These are phyloP conservation scores for Bombylius major DNA, from an alignment of 2,888 invertebrate species.

Conservation along the genomic window DNA sequence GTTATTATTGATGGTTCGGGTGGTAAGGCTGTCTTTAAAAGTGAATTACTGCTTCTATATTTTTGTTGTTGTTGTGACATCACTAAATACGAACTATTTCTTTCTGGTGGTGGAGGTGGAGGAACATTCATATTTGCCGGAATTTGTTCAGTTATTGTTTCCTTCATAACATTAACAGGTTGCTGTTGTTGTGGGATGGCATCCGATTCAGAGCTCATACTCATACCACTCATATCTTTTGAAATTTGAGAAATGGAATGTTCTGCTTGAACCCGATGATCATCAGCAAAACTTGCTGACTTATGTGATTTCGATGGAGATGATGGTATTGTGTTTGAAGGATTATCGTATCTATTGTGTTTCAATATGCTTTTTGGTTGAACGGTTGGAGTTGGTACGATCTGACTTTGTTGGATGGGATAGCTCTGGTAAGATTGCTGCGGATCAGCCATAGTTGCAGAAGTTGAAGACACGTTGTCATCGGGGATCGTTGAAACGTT, in stretches of 20 bases:
- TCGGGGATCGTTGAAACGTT: slow-evolving; percentile 23
- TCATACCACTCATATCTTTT: slow-evolving; percentile 28
- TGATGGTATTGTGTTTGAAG: slow-evolving; percentile 24
- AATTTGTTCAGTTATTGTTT: slow-evolving; percentile 1
- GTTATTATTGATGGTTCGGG: not conserved
- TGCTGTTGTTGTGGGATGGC: not conserved
- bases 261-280: slow-evolving; percentile 28
- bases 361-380: slow-evolving; percentile 37
- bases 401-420: slow-evolving; percentile 15
- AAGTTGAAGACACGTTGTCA: not conserved
- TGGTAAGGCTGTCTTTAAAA: not conserved
- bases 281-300: slow-evolving; percentile 34
- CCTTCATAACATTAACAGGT: slow-evolving; percentile 16
- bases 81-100: slow-evolving; percentile 77
- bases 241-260: slow-evolving; percentile 27
- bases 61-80: slow-evolving; percentile 55
- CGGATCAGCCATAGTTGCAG: slow-evolving; percentile 14
- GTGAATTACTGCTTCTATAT: slow-evolving; percentile 14
- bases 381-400: slow-evolving; percentile 13
- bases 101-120: slow-evolving; percentile 70
- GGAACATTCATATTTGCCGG: slow-evolving; percentile 17
- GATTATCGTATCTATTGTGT: slow-evolving; percentile 28
- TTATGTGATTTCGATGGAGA: slow-evolving; percentile 36
- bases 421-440: slow-evolving; percentile 21
- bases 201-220: slow-evolving; percentile 12